phyloP scores from a whole-genome alignment of 2,888 invertebrate genomes.

The Gerris lacustris region DNA sequence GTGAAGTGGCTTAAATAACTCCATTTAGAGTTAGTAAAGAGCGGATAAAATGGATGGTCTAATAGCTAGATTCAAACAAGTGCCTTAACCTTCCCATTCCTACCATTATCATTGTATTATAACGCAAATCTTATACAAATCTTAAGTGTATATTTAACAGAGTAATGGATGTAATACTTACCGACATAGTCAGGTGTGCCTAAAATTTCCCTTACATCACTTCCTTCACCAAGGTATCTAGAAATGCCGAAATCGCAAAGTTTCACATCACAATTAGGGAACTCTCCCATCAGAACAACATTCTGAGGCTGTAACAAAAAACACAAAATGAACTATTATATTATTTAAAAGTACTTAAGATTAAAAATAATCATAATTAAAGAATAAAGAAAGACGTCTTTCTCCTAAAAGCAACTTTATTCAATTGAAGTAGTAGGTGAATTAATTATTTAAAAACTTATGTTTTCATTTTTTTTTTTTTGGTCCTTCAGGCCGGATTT shows the following conservation, averaged over 20 bases:
- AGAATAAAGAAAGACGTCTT: background rate
- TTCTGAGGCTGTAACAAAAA: slow-evolving; percentile 50
- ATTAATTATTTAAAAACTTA: no score
- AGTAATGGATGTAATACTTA: slow-evolving; percentile 35
- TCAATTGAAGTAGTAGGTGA: no score
- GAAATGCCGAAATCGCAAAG: slow-evolving; percentile 52
- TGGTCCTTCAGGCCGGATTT: no score
- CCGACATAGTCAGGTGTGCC: slow-evolving; percentile 58
- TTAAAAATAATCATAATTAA: background rate
- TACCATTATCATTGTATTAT: no score
- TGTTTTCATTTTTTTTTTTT: no score
- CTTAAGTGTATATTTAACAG: no score
- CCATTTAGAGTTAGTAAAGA: no score
- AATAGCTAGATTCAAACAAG: no score
- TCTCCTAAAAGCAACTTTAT: background rate
- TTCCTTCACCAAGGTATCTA: slow-evolving; percentile 46
- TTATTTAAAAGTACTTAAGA: background rate
- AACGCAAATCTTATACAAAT: no score
- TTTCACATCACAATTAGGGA: slow-evolving; percentile 47
- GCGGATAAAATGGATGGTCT: no score
- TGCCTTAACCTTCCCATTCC: no score
- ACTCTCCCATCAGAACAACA: slow-evolving; percentile 47
- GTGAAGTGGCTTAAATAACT: no score
- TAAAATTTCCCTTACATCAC: slow-evolving; percentile 52
- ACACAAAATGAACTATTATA: slow-evolving; percentile 9